Evolutionary conservation across 1,140 invertebrate genomes (phyloP), one percentile per base, ranked within the genome.

Genomic region (Apolygus lucorum): DNA sequence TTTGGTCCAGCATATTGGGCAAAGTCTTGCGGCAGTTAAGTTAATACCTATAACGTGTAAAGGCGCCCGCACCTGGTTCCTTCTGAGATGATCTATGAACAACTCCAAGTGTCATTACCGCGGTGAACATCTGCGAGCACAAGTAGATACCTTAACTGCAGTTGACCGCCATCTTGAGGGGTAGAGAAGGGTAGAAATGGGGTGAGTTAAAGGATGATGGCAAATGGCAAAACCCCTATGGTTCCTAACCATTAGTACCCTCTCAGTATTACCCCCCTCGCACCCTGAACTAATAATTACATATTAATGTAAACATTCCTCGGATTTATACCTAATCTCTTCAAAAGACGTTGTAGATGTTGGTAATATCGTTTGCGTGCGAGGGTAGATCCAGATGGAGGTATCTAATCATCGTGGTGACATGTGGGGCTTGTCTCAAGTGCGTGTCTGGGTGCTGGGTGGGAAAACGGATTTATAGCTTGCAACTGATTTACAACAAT

Each of bases 91-190:
- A 66, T 66, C 27, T 66, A 66, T 66, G 25, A n/a, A 8, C 14
- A 66, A 66, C 64, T 66, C 64, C 26, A 66, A 66, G 64, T 66
- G 64, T 66, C 64, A 66, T 66, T 66, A 66, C 28, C 27, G 28
- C 8, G 63, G 64, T 26, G 54, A 66, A 66, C 64, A 66, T 66
- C 64, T 66, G 64, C 28, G 17, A 21, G 27, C 64, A 66, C 27
- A 66, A 66, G 64, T 29, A 66, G 64, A 34, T 13, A 28, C 17
- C 64, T 27, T 66, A 66, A 66, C 64, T 66, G 64, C 64, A 34
- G 27, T 34, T 66, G 64, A 66, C 64, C 64, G 64, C 64, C 64
- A 34, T 34, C 27, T 66, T 66, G 64, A 13, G 64, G 28, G 28
- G 62, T 63, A 25, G 34, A 42, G 4, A n/a, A n/a, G n/a, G n/a